Conservation (phyloP, 53 echinoderm and acorn worm genomes). For the Paracentrotus lividus region DNA sequence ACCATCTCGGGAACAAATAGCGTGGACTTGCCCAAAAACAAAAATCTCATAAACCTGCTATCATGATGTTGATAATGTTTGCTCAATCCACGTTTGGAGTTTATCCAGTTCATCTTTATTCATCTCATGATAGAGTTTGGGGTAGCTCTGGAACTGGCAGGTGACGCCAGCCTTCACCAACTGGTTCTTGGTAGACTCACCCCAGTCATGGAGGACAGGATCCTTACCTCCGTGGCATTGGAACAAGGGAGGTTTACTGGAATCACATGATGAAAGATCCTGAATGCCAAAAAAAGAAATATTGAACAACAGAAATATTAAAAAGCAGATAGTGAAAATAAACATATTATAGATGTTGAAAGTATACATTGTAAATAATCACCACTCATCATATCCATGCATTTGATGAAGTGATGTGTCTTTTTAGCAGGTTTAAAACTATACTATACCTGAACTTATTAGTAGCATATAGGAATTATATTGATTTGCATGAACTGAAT, state of each 20-base stretch:
- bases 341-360: no score
- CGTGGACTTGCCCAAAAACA: no score
- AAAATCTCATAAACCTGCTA: background rate
- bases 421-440: no score
- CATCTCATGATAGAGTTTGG: constrained; percentile 87
- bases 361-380: no score
- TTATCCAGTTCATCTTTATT: constrained; percentile 75
- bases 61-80: constrained; percentile 9
- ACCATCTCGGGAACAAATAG: no score
- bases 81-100: constrained; percentile 83
- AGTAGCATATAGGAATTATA: no score
- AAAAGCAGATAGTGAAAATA: no score
- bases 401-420: background rate
- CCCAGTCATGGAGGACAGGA: constrained; percentile 81
- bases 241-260: constrained; percentile 82
- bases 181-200: constrained; percentile 67
- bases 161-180: constrained; percentile 64
- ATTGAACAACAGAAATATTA: no score
- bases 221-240: constrained; percentile 85
- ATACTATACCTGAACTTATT: no score
- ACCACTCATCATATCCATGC: background rate
- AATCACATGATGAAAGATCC: constrained; percentile 23
- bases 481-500: no score
- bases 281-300: background rate
- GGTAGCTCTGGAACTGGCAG: constrained; percentile 84